phyloP scores from a whole-genome alignment of 2,113 vertebrate genomes.

The Loxodonta africana region DNA sequence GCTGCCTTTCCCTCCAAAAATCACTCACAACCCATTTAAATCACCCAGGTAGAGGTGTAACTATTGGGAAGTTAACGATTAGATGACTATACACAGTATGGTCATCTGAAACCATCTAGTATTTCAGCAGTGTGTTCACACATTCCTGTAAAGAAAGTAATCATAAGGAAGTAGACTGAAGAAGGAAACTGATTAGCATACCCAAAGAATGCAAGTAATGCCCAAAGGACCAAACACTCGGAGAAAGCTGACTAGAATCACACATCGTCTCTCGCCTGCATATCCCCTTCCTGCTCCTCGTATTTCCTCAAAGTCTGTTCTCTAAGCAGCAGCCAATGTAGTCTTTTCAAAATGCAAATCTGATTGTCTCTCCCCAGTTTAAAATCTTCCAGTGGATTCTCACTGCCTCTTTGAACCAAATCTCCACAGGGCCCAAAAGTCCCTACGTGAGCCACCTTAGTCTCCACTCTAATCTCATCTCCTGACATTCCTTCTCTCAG shows the following conservation, averaged over 20 bases:
- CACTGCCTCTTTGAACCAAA: neutral
- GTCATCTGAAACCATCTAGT: constrained; percentile 27
- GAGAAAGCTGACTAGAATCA: neutral
- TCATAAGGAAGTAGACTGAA: neutral
- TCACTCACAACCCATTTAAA: constrained; percentile 20
- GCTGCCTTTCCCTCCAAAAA: neutral
- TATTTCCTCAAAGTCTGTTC: neutral
- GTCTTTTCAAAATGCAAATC: neutral
- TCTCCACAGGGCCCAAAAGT: neutral
- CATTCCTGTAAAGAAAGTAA: neutral
- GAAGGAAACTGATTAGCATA: neutral
- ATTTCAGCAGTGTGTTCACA: neutral
- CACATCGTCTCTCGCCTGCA: neutral
- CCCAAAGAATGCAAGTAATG: neutral
- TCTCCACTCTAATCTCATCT: neutral
- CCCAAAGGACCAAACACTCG: neutral
- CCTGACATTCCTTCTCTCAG: neutral
- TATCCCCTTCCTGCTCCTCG: neutral
- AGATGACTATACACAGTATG: neutral
- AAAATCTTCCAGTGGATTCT: neutral
- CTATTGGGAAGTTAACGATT: constrained; percentile 36
- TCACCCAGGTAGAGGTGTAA: neutral
- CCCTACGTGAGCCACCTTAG: neutral
- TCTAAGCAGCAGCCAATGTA: neutral
- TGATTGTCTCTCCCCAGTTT: neutral